Evolutionary conservation across 1,140 invertebrate species (phyloP), one percentile per base, ranked within the genome.

Genomic region (Drosophila trapezifrons): DNA sequence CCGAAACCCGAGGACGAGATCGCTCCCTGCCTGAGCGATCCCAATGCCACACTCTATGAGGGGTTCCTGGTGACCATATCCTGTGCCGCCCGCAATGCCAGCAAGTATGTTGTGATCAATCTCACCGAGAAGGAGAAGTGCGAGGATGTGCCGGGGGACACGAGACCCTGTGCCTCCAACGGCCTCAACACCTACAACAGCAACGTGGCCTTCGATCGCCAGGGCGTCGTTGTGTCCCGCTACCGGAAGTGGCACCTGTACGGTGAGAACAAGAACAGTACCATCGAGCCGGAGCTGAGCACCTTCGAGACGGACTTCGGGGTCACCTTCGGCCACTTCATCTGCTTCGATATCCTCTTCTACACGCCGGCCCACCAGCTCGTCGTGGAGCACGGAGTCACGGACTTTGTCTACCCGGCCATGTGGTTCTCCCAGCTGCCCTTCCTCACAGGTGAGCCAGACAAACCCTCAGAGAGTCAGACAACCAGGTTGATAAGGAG

Each of bases 311-410:
- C 97, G 0, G 96, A 97, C 90, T 98, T 98, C 80, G 95, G 95
- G 4, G 96, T 97, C 0, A 95, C 93, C 15, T 98, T 98, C 87
- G 97, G 96, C 1, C 93, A 95, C 6, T 94, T 97, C 56, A 95
- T 94, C n/a, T 96, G 96, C 81, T 96, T 96, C 74, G 97, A 98
- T 90, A 94, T 97, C 15, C 59, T 97, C 2, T 97, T 95, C 82
- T 76, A 94, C 46, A 83, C 93, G 5, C 96, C 96, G 0, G 78
- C 77, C 0, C 66, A 84, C 10, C 47, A 73, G 29, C 18, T 92
- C 15, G 40, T 82, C 8, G 6, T 43, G 22, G 55, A 81, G 13
- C 51, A 77, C 51, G 91, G 92, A 1, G 82, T 97, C 1, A 94
- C 93, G 4, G 95, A 97, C 86, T 94, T 97, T 43, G 91, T 96